phyloP scores from a whole-genome alignment of 2,797 vertebrate genomes.

The Odontamblyopus lacepedii region DNA sequence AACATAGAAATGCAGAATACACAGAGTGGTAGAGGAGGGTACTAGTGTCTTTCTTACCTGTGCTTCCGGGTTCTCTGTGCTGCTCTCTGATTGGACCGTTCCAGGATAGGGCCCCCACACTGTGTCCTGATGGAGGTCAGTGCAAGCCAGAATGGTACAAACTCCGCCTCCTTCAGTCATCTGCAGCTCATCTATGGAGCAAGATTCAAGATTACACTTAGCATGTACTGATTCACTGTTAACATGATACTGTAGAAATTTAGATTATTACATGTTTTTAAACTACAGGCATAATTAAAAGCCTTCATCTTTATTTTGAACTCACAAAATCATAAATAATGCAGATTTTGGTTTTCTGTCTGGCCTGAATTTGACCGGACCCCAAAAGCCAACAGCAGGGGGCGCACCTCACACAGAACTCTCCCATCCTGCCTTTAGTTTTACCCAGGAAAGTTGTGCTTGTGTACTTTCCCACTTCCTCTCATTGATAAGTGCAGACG shows the following conservation, averaged over 20 bases:
- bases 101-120: slow-evolving; percentile 90
- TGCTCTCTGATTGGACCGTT: slow-evolving; percentile 76
- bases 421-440: slow-evolving; percentile 26
- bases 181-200: slow-evolving; percentile 84
- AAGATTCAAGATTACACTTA: background rate
- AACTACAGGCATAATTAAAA: no score
- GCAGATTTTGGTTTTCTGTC: background rate
- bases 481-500: slow-evolving; percentile 68
- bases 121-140: slow-evolving; percentile 75
- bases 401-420: slow-evolving; percentile 23
- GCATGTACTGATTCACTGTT: no score
- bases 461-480: slow-evolving; percentile 76
- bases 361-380: slow-evolving; percentile 49
- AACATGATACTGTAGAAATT: no score
- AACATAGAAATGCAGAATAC: background rate
- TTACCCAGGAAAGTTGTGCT: slow-evolving; percentile 57
- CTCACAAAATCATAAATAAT: background rate
- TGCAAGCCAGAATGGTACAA: slow-evolving; percentile 68
- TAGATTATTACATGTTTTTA: no score
- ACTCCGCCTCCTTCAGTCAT: slow-evolving; percentile 64
- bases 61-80: slow-evolving; percentile 57
- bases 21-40: background rate
- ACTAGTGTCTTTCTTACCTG: slow-evolving; percentile 63
- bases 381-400: slow-evolving; percentile 10
- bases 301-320: no score